Base-by-base conservation (phyloP, 2,888 invertebrate genomes). In the Clitarchus hookeri region DNA sequence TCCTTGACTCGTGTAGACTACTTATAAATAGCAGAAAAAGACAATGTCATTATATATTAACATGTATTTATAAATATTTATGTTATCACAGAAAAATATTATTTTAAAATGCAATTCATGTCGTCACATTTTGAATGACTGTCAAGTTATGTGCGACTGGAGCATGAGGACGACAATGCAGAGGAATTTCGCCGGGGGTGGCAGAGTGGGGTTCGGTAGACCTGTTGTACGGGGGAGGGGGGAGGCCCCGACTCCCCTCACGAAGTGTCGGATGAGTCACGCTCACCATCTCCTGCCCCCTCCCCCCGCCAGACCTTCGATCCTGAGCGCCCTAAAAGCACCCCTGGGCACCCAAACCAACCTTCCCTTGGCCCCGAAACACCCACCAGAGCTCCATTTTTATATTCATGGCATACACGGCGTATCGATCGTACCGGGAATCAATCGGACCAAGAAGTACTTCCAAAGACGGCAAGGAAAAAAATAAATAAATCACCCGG, bases 241-340 rank as follows among this genome's bases (percentile, higher is more conserved):
- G 44, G 44, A 78, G 48, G 54, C 82, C 53, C 85, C 53, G 78
- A 85, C 53, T 80, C 79, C 85, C 80, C 80, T 80, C 53, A 54
- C 83, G 80, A 53, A 80, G 26, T 83, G 48, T 26, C 85, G 26
- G 78, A 36, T 44, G n/a, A 26, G 78, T 79, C 16, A 27, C 44
- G 78, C 85, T 85, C 78, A 25, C 78, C 4, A 36, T 36, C 36
- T 36, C 36, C 36, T 36, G 2, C 44, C 85, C 78, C 19, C 36
- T 25, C 44, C 85, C 79, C 13, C 85, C 79, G 27, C 36, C 25
- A 36, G 25, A 44, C 4, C 36, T 65, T 36, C 83, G 23, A 23
- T 19, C 83, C 11, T n/a, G 80, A 25, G 8, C 83, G 19, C 86
- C 84, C 78, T n/a, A n/a, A 65, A 65, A 65, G 16, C 65, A 65